A percentile compares a stretch with the other conserved stretches of the same genome.
phyloP scores from a whole-genome alignment of 92 coral and sea anemone genomes.

The Bergia sp. region DNA sequence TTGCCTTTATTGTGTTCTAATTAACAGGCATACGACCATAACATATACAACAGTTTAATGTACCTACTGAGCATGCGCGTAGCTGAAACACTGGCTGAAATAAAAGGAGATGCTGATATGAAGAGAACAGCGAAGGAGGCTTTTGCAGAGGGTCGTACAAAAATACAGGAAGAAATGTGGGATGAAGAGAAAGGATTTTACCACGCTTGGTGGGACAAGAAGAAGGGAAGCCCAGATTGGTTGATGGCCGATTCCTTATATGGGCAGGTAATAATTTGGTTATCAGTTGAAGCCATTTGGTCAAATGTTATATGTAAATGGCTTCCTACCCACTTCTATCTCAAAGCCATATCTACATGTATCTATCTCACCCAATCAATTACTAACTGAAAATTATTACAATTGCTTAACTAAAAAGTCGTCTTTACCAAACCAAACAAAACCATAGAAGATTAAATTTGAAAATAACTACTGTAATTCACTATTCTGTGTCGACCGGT shows the following conservation, averaged over 20 bases:
- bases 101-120: slow-evolving; percentile 48
- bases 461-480: too few species aligned
- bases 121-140: slow-evolving; percentile 35
- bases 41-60: slow-evolving; percentile 87
- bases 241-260: slow-evolving; percentile 84
- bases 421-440: too few species aligned
- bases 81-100: slow-evolving; percentile 62
- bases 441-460: too few species aligned
- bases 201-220: slow-evolving; percentile 87
- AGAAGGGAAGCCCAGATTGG: slow-evolving; percentile 78
- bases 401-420: too few species aligned
- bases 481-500: too few species aligned
- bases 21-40: slow-evolving; percentile 69
- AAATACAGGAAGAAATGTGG: slow-evolving; percentile 70
- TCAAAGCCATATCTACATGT: too few species aligned
- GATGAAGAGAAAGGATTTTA: slow-evolving; percentile 74
- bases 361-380: too few species aligned
- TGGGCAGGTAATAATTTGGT: slow-evolving; percentile 78
- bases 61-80: slow-evolving; percentile 72
- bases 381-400: too few species aligned
- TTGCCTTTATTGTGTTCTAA: not conserved
- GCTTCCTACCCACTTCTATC: not conserved
- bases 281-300: not conserved
- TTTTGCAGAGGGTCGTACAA: slow-evolving; percentile 50
- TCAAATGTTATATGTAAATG: not conserved